Conservation (phyloP, 2,113 vertebrate genomes). For the Lampris megalopsis region DNA sequence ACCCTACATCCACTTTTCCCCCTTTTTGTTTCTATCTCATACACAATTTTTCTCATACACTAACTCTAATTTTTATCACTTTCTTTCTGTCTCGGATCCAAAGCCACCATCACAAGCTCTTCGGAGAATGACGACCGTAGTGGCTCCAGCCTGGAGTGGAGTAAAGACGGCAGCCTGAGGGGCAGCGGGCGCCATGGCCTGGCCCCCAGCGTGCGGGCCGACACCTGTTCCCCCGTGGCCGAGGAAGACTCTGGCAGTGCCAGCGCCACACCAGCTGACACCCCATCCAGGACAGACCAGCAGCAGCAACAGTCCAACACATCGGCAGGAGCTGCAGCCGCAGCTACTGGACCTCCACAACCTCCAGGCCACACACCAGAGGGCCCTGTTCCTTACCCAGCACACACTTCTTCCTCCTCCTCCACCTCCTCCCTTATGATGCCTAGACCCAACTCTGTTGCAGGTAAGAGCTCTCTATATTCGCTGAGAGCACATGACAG, state of each 20-base stretch:
- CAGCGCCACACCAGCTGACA: constrained; percentile 73
- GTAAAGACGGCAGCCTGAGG: constrained; percentile 92
- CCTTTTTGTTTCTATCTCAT: constrained; percentile 1
- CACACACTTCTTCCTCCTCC: constrained; percentile 84
- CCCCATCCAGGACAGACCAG: constrained; percentile 79
- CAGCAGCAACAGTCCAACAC: constrained; percentile 63
- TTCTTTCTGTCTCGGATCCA: constrained; percentile 38
- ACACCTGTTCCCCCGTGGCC: constrained; percentile 95
- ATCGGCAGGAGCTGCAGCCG: constrained; percentile 55
- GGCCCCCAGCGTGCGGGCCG: constrained; percentile 85
- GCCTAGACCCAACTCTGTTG: constrained; percentile 98
- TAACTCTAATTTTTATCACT: constrained; percentile 4
- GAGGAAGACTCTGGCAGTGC: constrained; percentile 88
- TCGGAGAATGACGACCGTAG: constrained; percentile 99
- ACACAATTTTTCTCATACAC: not conserved
- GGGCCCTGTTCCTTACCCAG: constrained; percentile 86
- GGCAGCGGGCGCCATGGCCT: constrained; percentile 86
- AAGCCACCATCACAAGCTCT: constrained; percentile 97
- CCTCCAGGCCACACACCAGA: constrained; percentile 78
- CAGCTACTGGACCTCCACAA: constrained; percentile 20
- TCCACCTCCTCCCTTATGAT: constrained; percentile 87
- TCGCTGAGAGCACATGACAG: constrained; percentile 8
- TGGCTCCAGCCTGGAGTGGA: constrained; percentile 98
- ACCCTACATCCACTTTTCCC: constrained; percentile 4
- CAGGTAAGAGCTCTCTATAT: constrained; percentile 84